Conservation (phyloP, 2,797 vertebrate genomes). For the Protonibea diacanthus region DNA sequence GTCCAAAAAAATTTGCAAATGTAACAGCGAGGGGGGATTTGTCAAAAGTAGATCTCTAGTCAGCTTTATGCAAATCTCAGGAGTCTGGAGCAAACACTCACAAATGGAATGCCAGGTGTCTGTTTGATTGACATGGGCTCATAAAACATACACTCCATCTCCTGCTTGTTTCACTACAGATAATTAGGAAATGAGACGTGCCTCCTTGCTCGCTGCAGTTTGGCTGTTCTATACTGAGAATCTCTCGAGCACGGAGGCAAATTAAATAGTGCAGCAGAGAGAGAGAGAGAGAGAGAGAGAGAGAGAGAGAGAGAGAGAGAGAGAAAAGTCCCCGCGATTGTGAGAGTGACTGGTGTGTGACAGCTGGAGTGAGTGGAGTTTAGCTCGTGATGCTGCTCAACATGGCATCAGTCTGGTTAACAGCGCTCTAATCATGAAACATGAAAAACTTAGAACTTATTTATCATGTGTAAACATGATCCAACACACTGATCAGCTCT, state of each 20-base stretch:
- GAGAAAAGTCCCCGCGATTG: background rate
- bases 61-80: constrained; percentile 2
- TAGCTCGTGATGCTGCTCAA: background rate
- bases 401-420: background rate
- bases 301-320: background rate
- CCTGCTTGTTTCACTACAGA: background rate
- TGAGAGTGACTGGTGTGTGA: background rate
- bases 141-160: background rate
- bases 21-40: background rate
- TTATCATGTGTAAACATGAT: too few relatives aligned
- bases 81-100: background rate
- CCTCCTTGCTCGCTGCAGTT: background rate
- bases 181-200: background rate
- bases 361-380: background rate
- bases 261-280: background rate
- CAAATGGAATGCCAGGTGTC: constrained; percentile 4
- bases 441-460: too few relatives aligned
- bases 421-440: too few relatives aligned
- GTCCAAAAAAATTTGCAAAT: background rate
- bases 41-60: background rate
- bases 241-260: background rate
- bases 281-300: too few relatives aligned
- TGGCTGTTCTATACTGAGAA: background rate
- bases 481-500: too few relatives aligned
- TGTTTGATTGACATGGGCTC: background rate